These are phyloP conservation scores for Lasioglossum baleicum DNA, from an alignment of 1,140 invertebrate genomes.

Conservation along the genomic window DNA sequence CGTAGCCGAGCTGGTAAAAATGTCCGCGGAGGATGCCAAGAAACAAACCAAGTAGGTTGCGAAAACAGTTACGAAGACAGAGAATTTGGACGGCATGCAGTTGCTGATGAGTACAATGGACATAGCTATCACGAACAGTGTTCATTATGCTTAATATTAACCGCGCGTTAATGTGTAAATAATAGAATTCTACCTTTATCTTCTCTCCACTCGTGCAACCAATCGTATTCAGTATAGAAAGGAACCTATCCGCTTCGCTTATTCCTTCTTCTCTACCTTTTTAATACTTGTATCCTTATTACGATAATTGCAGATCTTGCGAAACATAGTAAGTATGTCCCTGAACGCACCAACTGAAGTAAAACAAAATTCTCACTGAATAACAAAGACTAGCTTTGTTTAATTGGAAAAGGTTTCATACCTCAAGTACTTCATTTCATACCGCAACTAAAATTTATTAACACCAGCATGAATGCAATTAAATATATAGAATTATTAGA, in stretches of 20 bases:
- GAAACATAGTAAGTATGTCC: neutral
- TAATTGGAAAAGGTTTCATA: neutral
- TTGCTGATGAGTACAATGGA: no score
- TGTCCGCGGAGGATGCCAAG: slow-evolving; percentile 67
- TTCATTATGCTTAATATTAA: no score
- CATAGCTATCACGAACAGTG: slow-evolving; percentile 67
- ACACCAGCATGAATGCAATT: no score
- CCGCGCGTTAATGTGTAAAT: no score
- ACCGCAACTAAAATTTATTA: no score
- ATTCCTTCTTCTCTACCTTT: neutral
- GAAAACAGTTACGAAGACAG: no score
- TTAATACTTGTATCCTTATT: neutral
- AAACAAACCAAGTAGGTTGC: slow-evolving; percentile 76
- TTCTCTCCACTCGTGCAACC: neutral
- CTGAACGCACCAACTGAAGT: neutral
- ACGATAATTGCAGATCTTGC: neutral
- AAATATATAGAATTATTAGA: no score
- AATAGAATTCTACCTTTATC: no score
- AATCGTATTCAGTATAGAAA: neutral
- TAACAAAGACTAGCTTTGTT: slow-evolving; percentile 2
- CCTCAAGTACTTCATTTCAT: neutral
- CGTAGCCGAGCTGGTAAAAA: slow-evolving; percentile 81
- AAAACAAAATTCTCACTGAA: neutral
- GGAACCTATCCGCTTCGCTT: neutral
- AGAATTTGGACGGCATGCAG: no score